A percentile compares a stretch with the other conserved stretches of the same genome.
phyloP scores from a whole-genome alignment of 2,113 vertebrate species.

The Hyaena hyaena region DNA sequence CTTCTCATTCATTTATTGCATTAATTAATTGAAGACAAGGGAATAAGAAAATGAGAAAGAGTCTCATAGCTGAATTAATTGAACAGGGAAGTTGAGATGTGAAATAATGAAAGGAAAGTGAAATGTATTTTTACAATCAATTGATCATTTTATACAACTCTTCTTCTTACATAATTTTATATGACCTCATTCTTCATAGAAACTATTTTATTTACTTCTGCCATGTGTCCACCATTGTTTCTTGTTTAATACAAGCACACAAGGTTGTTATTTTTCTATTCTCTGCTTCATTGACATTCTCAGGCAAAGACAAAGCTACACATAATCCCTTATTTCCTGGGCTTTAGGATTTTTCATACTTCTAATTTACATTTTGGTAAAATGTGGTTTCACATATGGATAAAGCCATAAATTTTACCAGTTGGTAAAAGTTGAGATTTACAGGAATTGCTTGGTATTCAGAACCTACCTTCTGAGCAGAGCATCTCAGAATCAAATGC shows the following conservation, averaged over 20 bases:
- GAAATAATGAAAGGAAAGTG: constrained; percentile 49
- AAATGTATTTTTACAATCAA: constrained; percentile 59
- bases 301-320: background rate
- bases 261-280: background rate
- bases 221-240: background rate
- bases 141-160: constrained; percentile 25
- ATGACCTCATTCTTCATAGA: background rate
- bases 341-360: background rate
- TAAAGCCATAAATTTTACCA: background rate
- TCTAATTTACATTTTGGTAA: background rate
- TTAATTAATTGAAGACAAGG: constrained; percentile 71
- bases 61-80: constrained; percentile 71
- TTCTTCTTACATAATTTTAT: background rate
- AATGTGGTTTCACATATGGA: background rate
- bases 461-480: background rate
- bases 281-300: background rate
- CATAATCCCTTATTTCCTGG: background rate
- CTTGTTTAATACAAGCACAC: background rate
- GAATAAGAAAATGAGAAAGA: constrained; percentile 61
- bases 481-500: background rate
- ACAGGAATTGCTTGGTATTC: background rate
- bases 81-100: constrained; percentile 63
- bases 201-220: constrained; percentile 53
- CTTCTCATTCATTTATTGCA: constrained; percentile 59
- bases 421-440: background rate